phyloP scores from a whole-genome alignment of 2,113 vertebrate species.

The Amblyornis subalaris region DNA sequence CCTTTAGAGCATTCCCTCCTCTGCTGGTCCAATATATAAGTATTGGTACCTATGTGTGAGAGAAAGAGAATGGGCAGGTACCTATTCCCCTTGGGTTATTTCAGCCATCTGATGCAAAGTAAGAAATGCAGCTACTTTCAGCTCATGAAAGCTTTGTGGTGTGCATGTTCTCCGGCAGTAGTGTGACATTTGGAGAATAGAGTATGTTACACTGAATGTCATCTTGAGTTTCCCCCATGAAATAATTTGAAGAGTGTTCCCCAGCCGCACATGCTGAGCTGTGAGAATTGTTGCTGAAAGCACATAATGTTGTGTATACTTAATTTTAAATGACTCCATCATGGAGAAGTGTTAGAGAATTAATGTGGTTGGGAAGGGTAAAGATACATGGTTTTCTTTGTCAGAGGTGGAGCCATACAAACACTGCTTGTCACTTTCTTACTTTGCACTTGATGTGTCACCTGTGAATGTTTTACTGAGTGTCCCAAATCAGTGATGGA shows the following conservation, averaged over 20 bases:
- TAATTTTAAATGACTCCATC: not conserved
- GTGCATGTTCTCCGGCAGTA: not conserved
- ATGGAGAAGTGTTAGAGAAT: not conserved
- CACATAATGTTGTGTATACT: not conserved
- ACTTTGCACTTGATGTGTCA: not conserved
- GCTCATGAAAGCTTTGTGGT: not conserved
- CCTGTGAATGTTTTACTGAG: not conserved
- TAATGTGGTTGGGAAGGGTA: not conserved
- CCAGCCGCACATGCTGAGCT: not conserved
- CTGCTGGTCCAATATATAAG: not conserved
- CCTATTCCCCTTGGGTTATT: not conserved
- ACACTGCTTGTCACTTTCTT: not conserved
- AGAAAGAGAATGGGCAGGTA: not conserved
- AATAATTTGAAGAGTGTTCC: conserved; percentile 34
- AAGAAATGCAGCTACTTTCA: not conserved
- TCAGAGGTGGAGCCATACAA: not conserved
- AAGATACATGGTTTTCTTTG: not conserved
- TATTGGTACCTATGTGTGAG: not conserved
- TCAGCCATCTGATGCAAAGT: not conserved
- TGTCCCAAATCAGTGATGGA: not conserved
- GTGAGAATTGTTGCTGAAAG: conserved; percentile 11
- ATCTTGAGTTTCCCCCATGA: conserved; percentile 13
- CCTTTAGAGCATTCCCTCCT: not conserved
- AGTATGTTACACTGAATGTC: not conserved
- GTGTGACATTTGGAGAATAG: not conserved